Evolutionary conservation across 2,797 vertebrate genomes (phyloP).

Genomic region (Sebastes iracundus): DNA sequence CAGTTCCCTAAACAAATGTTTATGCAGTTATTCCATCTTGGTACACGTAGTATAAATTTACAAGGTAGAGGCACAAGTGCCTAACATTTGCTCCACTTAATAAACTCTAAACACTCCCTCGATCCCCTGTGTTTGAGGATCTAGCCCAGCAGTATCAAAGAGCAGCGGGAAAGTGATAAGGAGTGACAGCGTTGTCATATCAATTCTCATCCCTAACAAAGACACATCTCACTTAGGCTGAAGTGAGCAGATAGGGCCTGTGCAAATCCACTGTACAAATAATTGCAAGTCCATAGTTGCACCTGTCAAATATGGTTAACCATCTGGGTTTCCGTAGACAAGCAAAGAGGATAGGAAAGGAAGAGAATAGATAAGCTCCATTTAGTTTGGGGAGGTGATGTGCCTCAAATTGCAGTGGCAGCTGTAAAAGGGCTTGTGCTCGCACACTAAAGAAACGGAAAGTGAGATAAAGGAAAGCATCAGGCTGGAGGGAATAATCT

Average conservation of each 20-base stretch:
- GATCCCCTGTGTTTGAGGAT: conserved; percentile 5
- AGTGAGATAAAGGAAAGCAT: conserved; percentile 60
- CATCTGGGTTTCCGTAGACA: conserved; percentile 41
- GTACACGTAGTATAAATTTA: not conserved
- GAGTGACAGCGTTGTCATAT: conserved; percentile 57
- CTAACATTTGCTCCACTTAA: conserved; percentile 10
- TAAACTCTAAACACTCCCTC: conserved; percentile 15
- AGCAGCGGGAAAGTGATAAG: conserved; percentile 36
- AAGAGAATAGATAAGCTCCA: conserved; percentile 55
- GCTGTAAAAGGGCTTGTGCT: conserved; percentile 57
- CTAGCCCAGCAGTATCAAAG: conserved; percentile 34
- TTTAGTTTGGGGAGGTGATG: conserved; percentile 57
- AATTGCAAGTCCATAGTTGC: conserved; percentile 67
- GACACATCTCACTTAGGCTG: conserved; percentile 58
- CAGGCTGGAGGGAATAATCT: conserved; percentile 48
- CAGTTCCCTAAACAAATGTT: not conserved
- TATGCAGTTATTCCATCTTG: not conserved
- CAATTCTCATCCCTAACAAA: conserved; percentile 50
- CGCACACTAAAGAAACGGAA: conserved; percentile 38
- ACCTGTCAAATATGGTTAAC: conserved; percentile 77
- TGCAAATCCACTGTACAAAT: conserved; percentile 64
- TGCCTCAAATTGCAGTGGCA: conserved; percentile 63
- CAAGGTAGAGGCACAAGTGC: not conserved
- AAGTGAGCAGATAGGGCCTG: conserved; percentile 49
- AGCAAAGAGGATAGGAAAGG: conserved; percentile 15